Evolutionary conservation across 2,797 vertebrate species (phyloP), one percentile per base, ranked within the genome.

Genomic region (Anableps anableps): DNA sequence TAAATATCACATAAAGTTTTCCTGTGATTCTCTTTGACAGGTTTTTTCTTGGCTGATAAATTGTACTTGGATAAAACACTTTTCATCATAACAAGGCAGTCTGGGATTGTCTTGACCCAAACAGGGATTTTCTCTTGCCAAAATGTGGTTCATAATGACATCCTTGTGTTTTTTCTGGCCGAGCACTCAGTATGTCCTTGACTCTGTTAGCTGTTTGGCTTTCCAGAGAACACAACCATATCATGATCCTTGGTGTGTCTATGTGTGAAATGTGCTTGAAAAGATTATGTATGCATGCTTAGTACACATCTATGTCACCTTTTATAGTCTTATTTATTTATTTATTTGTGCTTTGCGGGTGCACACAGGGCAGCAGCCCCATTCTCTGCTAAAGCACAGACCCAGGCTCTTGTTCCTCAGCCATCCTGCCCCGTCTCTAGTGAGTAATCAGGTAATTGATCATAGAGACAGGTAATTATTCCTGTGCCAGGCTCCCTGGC

Each of bases 361-460:
- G 85, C 77, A 55, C 77, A 55, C 75, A 19, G 73, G 74, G 80
- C 83, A 83, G 83, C 38, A 84, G 68, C 53, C 76, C 75, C 6
- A 60, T 90, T 74, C 77, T 80, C 80, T 83, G 26, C 72, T n/a
- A 50, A 78, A 80, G 81, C 83, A 0, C 73, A 68, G 73, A 74
- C 78, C 83, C 82, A 19, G 79, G 75, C 91, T 87, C 72, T 71
- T 62, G 72, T 86, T 92, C 87, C 76, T 88, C 88, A 90, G 88
- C 92, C 90, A 91, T 94, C 88, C 87, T 91, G 92, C 92, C 68
- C 93, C 75, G 92, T 94, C 94, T 93, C 91, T 91, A 88, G 92
- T 95, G 94, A 95, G 93, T 95, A 95, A 96, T 96, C 95, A 95
- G 93, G 95, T 95, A 94, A 95, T 95, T 96, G 95, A 96, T 96